Percentiles rank a stretch among this genome's conserved stretches.
phyloP scores from a whole-genome alignment of 2,113 vertebrate genomes.

The Pelmatolapia mariae region DNA sequence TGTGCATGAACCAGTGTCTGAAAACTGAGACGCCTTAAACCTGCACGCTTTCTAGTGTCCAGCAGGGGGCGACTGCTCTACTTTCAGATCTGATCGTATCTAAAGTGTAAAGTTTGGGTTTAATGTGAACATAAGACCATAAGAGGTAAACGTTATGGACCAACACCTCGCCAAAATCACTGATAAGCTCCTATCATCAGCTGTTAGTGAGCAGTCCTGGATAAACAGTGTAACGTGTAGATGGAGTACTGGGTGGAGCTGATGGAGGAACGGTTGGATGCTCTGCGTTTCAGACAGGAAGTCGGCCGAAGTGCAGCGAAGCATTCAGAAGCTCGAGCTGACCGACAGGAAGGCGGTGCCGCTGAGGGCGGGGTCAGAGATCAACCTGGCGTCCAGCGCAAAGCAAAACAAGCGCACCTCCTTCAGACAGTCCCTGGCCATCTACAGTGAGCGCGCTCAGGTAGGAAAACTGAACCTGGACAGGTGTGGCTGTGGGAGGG shows the following conservation, averaged over 20 bases:
- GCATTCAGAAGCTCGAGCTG: conserved; percentile 74
- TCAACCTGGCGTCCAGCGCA: conserved; percentile 66
- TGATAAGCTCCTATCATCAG: not conserved
- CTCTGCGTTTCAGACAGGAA: conserved; percentile 49
- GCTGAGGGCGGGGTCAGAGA: conserved; percentile 75
- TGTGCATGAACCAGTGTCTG: not conserved
- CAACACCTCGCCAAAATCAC: not conserved
- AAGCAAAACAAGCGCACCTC: conserved; percentile 70
- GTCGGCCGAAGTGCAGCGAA: conserved; percentile 50
- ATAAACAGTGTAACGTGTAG: not conserved
- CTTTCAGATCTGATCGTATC: not conserved
- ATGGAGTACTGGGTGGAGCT: not conserved
- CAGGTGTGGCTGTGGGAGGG: not conserved
- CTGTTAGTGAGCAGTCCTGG: not conserved
- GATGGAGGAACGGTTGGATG: not conserved
- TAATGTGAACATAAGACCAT: not conserved
- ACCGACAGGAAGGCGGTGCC: conserved; percentile 42
- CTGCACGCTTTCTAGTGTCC: not conserved
- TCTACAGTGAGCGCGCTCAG: conserved; percentile 72
- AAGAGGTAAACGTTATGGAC: not conserved
- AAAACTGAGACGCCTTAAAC: not conserved
- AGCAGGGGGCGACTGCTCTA: not conserved
- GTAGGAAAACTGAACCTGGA: conserved; percentile 16
- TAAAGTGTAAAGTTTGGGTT: not conserved
- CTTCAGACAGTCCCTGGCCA: conserved; percentile 70